Evolutionary conservation across 1,140 invertebrate genomes (phyloP).

Genomic region (Microvelia longipes): DNA sequence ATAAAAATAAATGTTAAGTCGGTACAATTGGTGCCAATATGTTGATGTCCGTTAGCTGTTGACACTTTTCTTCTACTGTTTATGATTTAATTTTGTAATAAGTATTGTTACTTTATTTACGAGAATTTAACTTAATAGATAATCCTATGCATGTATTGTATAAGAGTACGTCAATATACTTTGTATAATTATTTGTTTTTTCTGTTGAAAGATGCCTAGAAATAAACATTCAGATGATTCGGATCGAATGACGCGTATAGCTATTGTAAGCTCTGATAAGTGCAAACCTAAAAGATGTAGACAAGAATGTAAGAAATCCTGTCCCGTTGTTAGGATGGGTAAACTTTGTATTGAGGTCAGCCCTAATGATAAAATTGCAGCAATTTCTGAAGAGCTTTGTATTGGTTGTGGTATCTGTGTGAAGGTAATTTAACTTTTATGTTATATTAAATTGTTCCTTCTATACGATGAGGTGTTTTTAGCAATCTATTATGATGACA

Average conservation of each 20-base stretch:
- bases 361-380: slow-evolving; percentile 92
- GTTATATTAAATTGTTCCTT: background rate
- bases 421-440: slow-evolving; percentile 40
- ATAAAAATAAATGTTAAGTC: no score
- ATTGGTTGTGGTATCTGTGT: slow-evolving; percentile 90
- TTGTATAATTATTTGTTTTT: no score
- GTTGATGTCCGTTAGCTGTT: no score
- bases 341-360: slow-evolving; percentile 98
- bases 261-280: slow-evolving; percentile 94
- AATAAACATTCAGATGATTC: slow-evolving; percentile 53
- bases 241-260: slow-evolving; percentile 87
- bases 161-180: no score
- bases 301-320: slow-evolving; percentile 97
- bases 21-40: no score
- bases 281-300: slow-evolving; percentile 98
- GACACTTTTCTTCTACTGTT: no score
- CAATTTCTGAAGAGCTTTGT: slow-evolving; percentile 95
- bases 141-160: no score
- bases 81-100: no score
- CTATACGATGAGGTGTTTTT: background rate
- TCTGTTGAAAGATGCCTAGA: slow-evolving; percentile 21
- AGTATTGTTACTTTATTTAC: no score
- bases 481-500: slow-evolving; percentile 7
- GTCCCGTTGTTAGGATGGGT: slow-evolving; percentile 95
- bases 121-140: no score